Evolutionary conservation across 2,113 vertebrate genomes (phyloP).

Genomic region (Dipodomys spectabilis): DNA sequence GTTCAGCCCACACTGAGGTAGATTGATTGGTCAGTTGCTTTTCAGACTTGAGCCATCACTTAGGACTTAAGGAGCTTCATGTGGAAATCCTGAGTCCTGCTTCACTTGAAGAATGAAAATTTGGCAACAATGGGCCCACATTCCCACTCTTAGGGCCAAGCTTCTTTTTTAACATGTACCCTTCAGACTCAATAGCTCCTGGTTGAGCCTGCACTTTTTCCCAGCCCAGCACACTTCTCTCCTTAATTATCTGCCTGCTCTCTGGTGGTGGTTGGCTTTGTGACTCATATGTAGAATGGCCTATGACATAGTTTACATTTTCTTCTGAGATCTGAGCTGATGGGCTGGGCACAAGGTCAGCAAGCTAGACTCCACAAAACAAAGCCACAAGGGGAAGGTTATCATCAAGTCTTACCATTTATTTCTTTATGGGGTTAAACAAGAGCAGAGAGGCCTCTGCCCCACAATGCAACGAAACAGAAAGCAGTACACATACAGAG

Average conservation of each 20-base stretch:
- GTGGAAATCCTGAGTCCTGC: not conserved
- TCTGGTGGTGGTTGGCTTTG: not conserved
- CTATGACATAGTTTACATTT: not conserved
- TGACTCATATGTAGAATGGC: not conserved
- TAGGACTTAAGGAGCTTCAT: not conserved
- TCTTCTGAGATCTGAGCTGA: not conserved
- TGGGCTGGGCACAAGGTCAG: not conserved
- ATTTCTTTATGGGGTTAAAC: constrained; percentile 82
- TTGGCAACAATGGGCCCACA: not conserved
- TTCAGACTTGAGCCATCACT: constrained; percentile 34
- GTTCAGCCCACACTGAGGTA: constrained; percentile 1
- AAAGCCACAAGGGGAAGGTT: constrained; percentile 61
- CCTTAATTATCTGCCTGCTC: constrained; percentile 1
- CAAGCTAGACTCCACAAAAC: constrained; percentile 6
- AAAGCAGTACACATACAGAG: constrained; percentile 79
- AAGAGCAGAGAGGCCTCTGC: constrained; percentile 78
- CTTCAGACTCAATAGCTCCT: not conserved
- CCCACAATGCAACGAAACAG: constrained; percentile 78
- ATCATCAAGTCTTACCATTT: constrained; percentile 81
- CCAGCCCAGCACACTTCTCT: not conserved
- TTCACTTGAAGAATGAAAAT: not conserved
- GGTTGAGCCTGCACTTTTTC: not conserved
- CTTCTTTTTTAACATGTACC: not conserved
- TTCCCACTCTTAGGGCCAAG: not conserved
- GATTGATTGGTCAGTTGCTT: not conserved